phyloP scores from a whole-genome alignment of 2,113 vertebrate genomes.

The Ahaetulla prasina region DNA sequence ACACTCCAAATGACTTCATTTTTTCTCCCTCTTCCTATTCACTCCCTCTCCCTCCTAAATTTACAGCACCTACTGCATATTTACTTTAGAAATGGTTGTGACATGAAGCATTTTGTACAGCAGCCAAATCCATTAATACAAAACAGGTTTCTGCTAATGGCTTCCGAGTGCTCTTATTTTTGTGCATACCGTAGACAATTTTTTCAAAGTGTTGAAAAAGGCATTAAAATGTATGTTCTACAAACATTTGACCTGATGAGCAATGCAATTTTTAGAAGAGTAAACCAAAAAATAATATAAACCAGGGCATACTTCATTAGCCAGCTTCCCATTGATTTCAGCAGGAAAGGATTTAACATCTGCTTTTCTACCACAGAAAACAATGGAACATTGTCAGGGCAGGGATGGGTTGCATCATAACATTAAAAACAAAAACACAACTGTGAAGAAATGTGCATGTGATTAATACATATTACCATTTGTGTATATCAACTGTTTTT shows the following conservation, averaged over 20 bases:
- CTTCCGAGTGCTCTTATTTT: conserved; percentile 37
- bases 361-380: not conserved
- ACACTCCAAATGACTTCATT: not conserved
- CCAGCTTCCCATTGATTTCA: not conserved
- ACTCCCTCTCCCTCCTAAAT: conserved; percentile 40
- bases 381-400: not conserved
- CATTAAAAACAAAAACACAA: not conserved
- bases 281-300: not conserved
- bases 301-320: not conserved
- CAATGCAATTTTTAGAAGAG: not conserved
- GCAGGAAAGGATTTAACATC: not conserved
- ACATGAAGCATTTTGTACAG: conserved; percentile 34
- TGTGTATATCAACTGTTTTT: not conserved
- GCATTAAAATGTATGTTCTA: not conserved
- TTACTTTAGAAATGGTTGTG: conserved; percentile 36
- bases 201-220: conserved; percentile 10
- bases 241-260: not conserved
- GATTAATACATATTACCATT: not conserved
- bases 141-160: conserved; percentile 32
- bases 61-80: conserved; percentile 30
- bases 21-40: not conserved
- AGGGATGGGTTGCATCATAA: not conserved
- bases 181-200: not conserved
- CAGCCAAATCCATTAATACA: conserved; percentile 30
- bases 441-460: not conserved